Evolutionary conservation across 2,888 invertebrate species (phyloP).

Genomic region (Muscina levida): DNA sequence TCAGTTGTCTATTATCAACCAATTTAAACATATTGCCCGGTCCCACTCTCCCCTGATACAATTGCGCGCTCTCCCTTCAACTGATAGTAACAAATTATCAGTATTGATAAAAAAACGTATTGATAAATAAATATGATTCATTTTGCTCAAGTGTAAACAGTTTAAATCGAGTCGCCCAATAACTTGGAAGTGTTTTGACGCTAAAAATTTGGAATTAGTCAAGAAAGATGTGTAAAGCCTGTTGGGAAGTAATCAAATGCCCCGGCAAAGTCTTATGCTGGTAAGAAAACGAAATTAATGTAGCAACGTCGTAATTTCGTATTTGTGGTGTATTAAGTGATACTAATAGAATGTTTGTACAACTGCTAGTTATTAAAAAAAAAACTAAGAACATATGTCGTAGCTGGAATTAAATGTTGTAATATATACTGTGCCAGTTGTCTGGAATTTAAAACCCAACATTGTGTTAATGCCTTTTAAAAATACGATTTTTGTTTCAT

Average conservation of each 20-base stretch:
- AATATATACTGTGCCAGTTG: no score
- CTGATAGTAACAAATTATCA: conserved; percentile 42
- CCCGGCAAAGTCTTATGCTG: conserved; percentile 76
- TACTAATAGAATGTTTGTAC: no score
- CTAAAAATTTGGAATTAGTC: not conserved
- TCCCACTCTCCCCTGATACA: no score
- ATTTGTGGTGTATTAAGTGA: no score
- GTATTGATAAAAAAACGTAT: conserved; percentile 1
- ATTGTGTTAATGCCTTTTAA: no score
- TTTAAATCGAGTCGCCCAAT: not conserved
- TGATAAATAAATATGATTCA: conserved; percentile 37
- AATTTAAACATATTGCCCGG: not conserved
- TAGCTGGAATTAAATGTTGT: no score
- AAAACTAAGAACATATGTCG: no score
- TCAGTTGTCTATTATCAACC: conserved; percentile 14
- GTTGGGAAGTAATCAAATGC: conserved; percentile 76
- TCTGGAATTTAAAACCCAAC: no score
- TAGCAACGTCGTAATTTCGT: no score
- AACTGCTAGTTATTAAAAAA: no score
- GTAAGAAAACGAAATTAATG: no score
- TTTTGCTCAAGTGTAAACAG: conserved; percentile 11
- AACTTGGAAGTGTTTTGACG: not conserved
- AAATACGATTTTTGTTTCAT: no score
- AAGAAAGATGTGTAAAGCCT: conserved; percentile 74
- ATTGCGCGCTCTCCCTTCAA: not conserved